Base-by-base conservation (phyloP, 2,888 invertebrate genomes). In the Sphaerophoria rueppellii region DNA sequence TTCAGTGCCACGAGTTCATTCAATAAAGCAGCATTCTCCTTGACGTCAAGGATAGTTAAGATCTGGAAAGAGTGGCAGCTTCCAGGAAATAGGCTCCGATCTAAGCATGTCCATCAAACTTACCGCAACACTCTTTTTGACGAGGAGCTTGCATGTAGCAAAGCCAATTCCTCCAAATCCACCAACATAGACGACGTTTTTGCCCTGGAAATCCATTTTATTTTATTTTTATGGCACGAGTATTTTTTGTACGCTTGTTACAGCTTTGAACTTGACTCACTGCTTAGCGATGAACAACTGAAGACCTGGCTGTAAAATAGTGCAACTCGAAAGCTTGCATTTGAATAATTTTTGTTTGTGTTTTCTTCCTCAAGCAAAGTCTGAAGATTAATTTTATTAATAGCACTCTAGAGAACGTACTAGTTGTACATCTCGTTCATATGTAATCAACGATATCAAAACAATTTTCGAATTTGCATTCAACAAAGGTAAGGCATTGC, bases 111-210 rank as follows among this genome's bases (percentile, higher is more conserved):
- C 0, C 6, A 4, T 3, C 4, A 40, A 40, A 70, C 65, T 85
- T 70, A 87, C 88, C 48, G 82, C 57, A 65, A 86, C 75, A 48
- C 77, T 75, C 50, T 77, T 86, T 14, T 76, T 67, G 7, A 88
- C 69, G 40, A 88, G 71, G 14, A 78, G 40, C 40, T 86, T 87
- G 60, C 87, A 86, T 9, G 79, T 87, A 24, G 77, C 78, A 43
- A 86, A 86, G 32, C 87, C 87, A 40, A 88, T 88, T 50, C 87
- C 88, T 14, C 87, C 87, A 40, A 87, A 82, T 58, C 86, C 87
- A 6, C 88, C 88, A 34, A 87, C 81, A 34, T 87, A 76, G 40
- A 87, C 80, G 0, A 87, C 87, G 35, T 87, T 87, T 54, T 87
- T 87, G 16, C 81, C 87, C 12, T 70, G 55, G 9, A 86, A 86